phyloP scores from a whole-genome alignment of 2,797 vertebrate species.

The Syngnathus rostellatus region DNA sequence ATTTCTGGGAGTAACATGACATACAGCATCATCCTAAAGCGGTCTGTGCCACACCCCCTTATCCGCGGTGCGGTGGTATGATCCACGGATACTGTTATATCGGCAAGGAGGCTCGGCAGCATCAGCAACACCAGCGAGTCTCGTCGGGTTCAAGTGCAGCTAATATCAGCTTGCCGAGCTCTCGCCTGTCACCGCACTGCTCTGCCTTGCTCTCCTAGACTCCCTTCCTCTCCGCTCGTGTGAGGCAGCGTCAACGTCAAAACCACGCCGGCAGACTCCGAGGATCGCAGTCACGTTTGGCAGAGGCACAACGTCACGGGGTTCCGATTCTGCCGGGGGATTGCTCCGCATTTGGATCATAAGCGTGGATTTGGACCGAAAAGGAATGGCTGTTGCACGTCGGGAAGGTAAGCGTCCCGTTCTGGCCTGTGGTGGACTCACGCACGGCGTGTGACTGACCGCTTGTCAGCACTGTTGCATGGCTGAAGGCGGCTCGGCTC shows the following conservation, averaged over 20 bases:
- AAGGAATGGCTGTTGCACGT: constrained; percentile 65
- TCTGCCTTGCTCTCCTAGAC: constrained; percentile 41
- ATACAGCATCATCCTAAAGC: constrained; percentile 6
- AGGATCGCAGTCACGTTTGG: constrained; percentile 23
- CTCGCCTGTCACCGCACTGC: constrained; percentile 42
- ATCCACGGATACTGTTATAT: constrained; percentile 69
- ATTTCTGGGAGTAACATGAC: neutral
- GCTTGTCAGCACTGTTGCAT: constrained; percentile 16
- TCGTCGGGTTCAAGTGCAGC: constrained; percentile 63
- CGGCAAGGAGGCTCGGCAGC: constrained; percentile 59
- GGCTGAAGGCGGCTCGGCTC: constrained; percentile 29
- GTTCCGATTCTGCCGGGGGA: constrained; percentile 34
- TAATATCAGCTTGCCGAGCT: constrained; percentile 56
- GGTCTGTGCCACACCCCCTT: constrained; percentile 67
- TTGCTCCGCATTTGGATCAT: constrained; percentile 46
- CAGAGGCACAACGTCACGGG: constrained; percentile 34
- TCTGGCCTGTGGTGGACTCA: constrained; percentile 39
- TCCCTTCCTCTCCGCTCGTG: constrained; percentile 28
- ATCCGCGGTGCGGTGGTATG: constrained; percentile 65
- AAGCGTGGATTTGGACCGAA: constrained; percentile 56
- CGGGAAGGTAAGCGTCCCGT: constrained; percentile 62
- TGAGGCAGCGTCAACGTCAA: constrained; percentile 47
- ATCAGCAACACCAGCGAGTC: constrained; percentile 46
- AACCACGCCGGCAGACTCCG: constrained; percentile 26
- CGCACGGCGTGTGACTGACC: constrained; percentile 6